These are phyloP conservation scores for Uria lomvia DNA, from an alignment of 2,113 vertebrate species.

Conservation along the genomic window DNA sequence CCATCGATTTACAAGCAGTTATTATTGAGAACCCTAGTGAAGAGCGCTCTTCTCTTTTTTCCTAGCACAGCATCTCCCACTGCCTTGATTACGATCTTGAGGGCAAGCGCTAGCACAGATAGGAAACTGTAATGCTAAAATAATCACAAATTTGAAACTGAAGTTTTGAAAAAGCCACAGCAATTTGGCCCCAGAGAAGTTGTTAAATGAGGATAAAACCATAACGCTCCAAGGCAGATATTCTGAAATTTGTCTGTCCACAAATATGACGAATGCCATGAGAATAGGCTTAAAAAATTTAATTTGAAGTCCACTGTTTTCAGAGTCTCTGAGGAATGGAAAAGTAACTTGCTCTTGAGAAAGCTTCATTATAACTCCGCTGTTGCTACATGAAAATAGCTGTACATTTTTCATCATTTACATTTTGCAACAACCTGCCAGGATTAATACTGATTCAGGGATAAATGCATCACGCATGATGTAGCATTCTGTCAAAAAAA, in stretches of 20 bases:
- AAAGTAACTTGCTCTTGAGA: background rate
- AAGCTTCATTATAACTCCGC: background rate
- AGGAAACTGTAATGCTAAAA: background rate
- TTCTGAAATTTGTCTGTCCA: background rate
- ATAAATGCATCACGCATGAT: background rate
- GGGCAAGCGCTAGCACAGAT: background rate
- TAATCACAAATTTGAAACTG: background rate
- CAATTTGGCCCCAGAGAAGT: background rate
- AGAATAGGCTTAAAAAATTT: background rate
- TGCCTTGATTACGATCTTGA: background rate
- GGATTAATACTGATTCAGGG: background rate
- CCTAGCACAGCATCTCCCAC: background rate
- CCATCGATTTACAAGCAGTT: background rate
- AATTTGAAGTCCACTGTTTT: background rate
- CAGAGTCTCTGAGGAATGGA: background rate
- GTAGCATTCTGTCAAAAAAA: background rate
- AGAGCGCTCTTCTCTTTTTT: background rate
- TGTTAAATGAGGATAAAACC: background rate
- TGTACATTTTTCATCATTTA: background rate
- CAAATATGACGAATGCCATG: background rate
- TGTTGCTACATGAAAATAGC: background rate
- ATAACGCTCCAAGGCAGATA: background rate
- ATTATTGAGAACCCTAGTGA: background rate
- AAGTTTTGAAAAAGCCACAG: background rate
- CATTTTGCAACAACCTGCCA: background rate